Base-by-base conservation (phyloP, 2,888 invertebrate genomes). In the Erebia ligea region DNA sequence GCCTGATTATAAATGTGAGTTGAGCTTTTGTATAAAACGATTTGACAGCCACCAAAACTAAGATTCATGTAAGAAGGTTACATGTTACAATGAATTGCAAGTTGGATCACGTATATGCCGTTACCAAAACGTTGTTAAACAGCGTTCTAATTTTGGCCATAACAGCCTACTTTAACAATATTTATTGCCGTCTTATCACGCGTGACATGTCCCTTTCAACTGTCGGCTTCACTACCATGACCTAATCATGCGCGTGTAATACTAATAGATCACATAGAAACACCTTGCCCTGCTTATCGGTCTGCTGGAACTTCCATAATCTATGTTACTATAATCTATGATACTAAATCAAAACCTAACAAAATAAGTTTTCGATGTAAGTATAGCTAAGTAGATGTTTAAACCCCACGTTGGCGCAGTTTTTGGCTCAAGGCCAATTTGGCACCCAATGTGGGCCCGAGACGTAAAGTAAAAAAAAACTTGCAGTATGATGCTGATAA, bases 61-160 rank as follows among this genome's bases (percentile, higher is more conserved):
- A 34, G 34, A 17, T 61, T 19, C 10, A 45, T 21, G 21, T 11
- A 62, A 62, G 45, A 48, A 48, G 45, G 61, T 45, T 48, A 45
- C n/a, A 62, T 21, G 0, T 48, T 62, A 48, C 21, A 45, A 62
- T 13, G 19, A 61, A 61, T 61, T 19, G 62, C 21, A 1, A 45
- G 48, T 62, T 48, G 15, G 19, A 62, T 48, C 62, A 62, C 62
- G 62, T 62, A 25, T 21, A 48, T 62, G 59, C 17, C 59, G 48
- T 62, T 62, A 48, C 40, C 45, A 48, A 17, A 62, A 62, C 42
- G 42, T 19, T 61, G 42, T 42, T 61, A 45, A 62, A 19, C 42
- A 42, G 59, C 54, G 19, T 54, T 19, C 52, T 52, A 52, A 54
- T 54, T 54, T 54, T 19, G 10, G 19, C 59, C 40, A 17, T 40